These are phyloP conservation scores for Vipera latastei DNA, from an alignment of 2,797 vertebrate genomes.

Conservation along the genomic window DNA sequence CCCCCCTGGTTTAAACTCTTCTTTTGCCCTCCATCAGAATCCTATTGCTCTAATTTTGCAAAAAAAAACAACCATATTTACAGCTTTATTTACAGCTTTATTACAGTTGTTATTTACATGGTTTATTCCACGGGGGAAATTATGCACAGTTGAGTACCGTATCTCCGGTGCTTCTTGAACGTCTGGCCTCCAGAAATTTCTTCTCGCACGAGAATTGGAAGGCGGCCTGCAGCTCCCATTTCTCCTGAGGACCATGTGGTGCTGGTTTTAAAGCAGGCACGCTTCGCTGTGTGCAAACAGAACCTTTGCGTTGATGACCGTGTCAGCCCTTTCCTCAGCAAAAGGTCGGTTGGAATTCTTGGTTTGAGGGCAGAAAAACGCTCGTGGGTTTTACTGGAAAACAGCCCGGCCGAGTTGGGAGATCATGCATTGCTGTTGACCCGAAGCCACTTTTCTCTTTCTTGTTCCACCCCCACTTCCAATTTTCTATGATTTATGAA, in stretches of 20 bases:
- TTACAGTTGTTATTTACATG: too few species aligned
- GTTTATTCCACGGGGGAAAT: background rate
- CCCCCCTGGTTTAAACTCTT: too few species aligned
- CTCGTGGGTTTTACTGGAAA: background rate
- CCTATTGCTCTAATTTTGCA: background rate
- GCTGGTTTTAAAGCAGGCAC: accelerated
- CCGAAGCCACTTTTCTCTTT: too few species aligned
- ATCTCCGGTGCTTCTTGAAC: background rate
- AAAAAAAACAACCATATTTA: too few species aligned
- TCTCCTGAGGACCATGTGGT: accelerated
- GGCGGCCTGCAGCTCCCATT: too few species aligned
- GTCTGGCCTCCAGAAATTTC: background rate
- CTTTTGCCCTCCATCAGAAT: background rate
- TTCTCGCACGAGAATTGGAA: background rate
- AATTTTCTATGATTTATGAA: slow-evolving; percentile 13
- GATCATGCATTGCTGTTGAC: background rate
- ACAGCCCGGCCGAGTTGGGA: background rate
- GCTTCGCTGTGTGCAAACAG: background rate
- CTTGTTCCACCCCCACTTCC: accelerated
- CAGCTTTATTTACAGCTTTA: too few species aligned
- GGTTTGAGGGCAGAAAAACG: too few species aligned
- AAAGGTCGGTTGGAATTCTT: background rate
- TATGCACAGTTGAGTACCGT: too few species aligned
- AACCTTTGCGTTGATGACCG: background rate
- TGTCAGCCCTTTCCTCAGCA: background rate